These are phyloP conservation scores for Nesoenas mayeri DNA, from an alignment of 2,113 vertebrate genomes.

Conservation along the genomic window DNA sequence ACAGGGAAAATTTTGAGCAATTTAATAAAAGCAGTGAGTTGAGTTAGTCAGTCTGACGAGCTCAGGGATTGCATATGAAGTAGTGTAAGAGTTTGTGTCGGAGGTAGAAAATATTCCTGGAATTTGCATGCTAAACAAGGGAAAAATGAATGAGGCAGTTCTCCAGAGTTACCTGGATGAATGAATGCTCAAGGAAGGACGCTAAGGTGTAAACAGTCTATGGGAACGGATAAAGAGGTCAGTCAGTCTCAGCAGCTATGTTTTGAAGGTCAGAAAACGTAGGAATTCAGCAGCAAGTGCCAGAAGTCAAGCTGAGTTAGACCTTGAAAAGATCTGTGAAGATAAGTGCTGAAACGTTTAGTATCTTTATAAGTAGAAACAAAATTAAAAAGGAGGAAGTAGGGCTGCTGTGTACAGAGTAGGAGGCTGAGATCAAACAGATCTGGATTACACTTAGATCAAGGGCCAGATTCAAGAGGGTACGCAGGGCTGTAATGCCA, in stretches of 20 bases:
- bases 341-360: slow-evolving; percentile 9
- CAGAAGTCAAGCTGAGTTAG: neutral
- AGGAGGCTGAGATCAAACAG: slow-evolving; percentile 52
- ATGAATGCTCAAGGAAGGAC: slow-evolving; percentile 6
- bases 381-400: slow-evolving; percentile 53
- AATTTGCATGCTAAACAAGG: neutral
- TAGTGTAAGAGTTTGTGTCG: neutral
- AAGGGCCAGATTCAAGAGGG: slow-evolving; percentile 8
- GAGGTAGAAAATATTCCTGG: neutral
- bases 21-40: neutral
- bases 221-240: slow-evolving; percentile 26
- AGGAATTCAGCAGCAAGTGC: neutral
- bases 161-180: slow-evolving; percentile 4
- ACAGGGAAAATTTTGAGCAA: neutral
- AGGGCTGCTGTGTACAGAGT: slow-evolving; percentile 33
- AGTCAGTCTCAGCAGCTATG: neutral
- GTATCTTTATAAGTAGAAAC: slow-evolving; percentile 27
- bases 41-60: neutral
- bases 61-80: neutral
- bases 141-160: neutral
- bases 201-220: slow-evolving; percentile 23
- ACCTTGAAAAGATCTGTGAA: slow-evolving; percentile 20
- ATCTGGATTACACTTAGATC: slow-evolving; percentile 27
- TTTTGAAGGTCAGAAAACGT: slow-evolving; percentile 18
- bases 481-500: neutral